Evolutionary conservation across 2,797 vertebrate genomes (phyloP).

Genomic region (Falco novaeseelandiae): DNA sequence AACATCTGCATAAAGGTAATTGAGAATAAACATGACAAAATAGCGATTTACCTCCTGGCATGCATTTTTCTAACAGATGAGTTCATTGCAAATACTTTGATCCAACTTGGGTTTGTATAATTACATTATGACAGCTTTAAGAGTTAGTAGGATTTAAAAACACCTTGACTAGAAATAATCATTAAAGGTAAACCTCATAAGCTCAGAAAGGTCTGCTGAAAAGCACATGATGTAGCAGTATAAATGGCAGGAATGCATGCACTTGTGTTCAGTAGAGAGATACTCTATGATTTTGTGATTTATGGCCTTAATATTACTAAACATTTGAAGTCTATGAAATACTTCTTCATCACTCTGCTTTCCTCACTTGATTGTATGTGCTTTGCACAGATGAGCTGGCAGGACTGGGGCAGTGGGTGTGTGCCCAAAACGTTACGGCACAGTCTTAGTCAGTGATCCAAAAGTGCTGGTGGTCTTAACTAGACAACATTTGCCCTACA

Average conservation of each 20-base stretch:
- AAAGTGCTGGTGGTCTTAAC: not conserved
- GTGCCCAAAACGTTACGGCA: rapidly evolving
- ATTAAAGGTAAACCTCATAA: not conserved
- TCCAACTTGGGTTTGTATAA: not conserved
- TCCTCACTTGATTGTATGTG: not conserved
- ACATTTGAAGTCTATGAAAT: not conserved
- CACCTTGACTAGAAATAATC: not conserved
- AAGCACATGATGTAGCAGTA: not conserved
- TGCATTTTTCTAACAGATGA: not conserved
- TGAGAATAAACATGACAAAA: not conserved
- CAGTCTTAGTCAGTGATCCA: not conserved
- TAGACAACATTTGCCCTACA: not conserved
- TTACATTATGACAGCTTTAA: not conserved
- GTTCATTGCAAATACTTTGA: not conserved
- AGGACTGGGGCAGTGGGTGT: not conserved
- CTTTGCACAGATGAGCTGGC: not conserved
- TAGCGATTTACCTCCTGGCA: not conserved
- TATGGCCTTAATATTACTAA: not conserved
- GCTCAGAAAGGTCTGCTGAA: not conserved
- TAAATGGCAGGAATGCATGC: not conserved
- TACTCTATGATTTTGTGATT: not conserved
- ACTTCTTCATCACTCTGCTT: not conserved
- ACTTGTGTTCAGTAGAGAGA: not conserved
- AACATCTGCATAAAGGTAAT: conserved; percentile 80
- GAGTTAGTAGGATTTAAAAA: not conserved